Evolutionary conservation across 1,140 invertebrate genomes (phyloP), one percentile per base, ranked within the genome.

Genomic region (Panulirus ornatus): DNA sequence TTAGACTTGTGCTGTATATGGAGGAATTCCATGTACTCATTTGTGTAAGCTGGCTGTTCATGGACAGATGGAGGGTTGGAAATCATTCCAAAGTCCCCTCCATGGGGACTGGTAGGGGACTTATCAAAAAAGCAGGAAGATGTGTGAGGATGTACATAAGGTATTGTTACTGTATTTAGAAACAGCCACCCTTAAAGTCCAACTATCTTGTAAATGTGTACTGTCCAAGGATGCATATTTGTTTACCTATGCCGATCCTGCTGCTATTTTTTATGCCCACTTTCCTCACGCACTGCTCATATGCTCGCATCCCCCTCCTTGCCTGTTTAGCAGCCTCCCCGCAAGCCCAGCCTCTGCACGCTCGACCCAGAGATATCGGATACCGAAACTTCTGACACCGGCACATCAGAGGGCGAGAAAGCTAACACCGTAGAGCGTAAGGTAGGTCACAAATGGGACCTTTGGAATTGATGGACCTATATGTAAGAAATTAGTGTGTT

Each of bases 351-450:
- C 2, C 95, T 95, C 91, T 95, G 96, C 90, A 95, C 95, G 91
- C 93, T 97, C 40, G 95, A 95, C 88, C 94, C 95, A 22, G 95
- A 96, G 91, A 93, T 96, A 54, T 96, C 96, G 8, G 96, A 97
- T 91, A 96, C 96, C 3, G 96, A 97, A 93, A 95, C 96, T 42
- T 96, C 96, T 0, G 96, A 96, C 93, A 93, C 96, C 3, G 96
- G 96, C 92, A 96, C 96, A 0, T 96, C 96, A 66, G 96, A 96
- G 73, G 95, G 95, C 16, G 96, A 96, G 71, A 97, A 96, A 93
- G 96, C 96, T 16, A 96, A 96, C 34, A 97, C 96, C 2, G 96
- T 97, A 42, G 96, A 97, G 93, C 94, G 96, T 83, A 96, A 97
- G 94, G 92, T 91, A 58, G 84, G 86, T 84, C 27, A 66, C n/a